These are phyloP conservation scores for Nothocercus nigrocapillus DNA, from an alignment of 2,113 vertebrate species.

Conservation along the genomic window DNA sequence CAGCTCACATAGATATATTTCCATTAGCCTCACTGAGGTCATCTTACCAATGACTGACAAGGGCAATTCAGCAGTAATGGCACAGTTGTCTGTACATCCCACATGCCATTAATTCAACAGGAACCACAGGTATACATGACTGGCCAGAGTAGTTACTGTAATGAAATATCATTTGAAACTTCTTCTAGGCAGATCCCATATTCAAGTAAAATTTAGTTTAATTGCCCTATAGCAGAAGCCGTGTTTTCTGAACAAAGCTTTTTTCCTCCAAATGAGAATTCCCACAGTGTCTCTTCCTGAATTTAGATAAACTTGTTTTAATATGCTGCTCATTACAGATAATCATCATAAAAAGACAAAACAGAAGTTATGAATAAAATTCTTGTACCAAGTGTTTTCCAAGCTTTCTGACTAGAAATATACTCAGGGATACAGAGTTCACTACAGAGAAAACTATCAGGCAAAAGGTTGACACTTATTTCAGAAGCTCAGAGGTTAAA, in stretches of 20 bases:
- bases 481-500: conserved; percentile 27
- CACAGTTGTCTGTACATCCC: background rate
- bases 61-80: background rate
- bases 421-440: background rate
- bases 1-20: background rate
- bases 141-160: background rate
- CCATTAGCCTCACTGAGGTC: background rate
- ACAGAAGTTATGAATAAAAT: conserved; percentile 6
- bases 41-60: background rate
- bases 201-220: background rate
- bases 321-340: background rate
- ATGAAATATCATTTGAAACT: background rate
- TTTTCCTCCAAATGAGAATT: background rate
- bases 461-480: background rate
- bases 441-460: background rate
- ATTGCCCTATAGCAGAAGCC: background rate
- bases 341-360: background rate
- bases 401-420: background rate
- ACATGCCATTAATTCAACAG: background rate
- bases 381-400: conserved; percentile 12
- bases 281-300: background rate
- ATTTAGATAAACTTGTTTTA: background rate
- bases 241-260: background rate
- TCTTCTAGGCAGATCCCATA: background rate
- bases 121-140: background rate